Evolutionary conservation across 2,888 invertebrate genomes (phyloP).

Genomic region (Drosophila emarginata): DNA sequence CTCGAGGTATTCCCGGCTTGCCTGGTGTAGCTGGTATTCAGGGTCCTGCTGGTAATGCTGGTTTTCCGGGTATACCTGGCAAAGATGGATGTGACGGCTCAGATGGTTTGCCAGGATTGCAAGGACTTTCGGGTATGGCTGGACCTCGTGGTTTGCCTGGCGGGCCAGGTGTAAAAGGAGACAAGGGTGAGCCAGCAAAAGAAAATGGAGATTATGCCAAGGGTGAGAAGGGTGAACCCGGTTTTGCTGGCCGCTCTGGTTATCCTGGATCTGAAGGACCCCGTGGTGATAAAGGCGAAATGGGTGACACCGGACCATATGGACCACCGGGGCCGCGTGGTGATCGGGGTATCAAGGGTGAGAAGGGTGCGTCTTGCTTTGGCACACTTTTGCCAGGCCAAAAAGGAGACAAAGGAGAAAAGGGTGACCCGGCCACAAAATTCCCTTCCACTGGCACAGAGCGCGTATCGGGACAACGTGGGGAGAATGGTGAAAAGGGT

Average conservation of each 20-base stretch:
- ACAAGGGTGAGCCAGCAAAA: constrained; percentile 90
- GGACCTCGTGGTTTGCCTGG: constrained; percentile 90
- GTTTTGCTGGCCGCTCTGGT: constrained; percentile 80
- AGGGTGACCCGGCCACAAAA: constrained; percentile 82
- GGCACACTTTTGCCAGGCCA: constrained; percentile 83
- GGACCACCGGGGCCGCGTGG: constrained; percentile 89
- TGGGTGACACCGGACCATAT: constrained; percentile 79
- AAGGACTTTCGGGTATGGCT: constrained; percentile 87
- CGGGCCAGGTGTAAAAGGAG: constrained; percentile 84
- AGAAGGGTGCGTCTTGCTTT: constrained; percentile 86
- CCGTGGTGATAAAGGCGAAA: constrained; percentile 91
- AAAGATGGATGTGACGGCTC: constrained; percentile 98
- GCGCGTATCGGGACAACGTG: constrained; percentile 82
- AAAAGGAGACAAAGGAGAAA: constrained; percentile 86
- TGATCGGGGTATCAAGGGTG: constrained; percentile 87
- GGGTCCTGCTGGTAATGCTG: constrained; percentile 82
- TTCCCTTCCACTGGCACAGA: constrained; percentile 40
- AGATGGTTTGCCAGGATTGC: constrained; percentile 90
- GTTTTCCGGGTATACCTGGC: constrained; percentile 91
- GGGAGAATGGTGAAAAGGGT: constrained; percentile 85
- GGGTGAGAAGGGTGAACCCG: constrained; percentile 92
- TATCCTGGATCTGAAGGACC: constrained; percentile 78
- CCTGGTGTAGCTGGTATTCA: constrained; percentile 86
- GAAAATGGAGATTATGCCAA: constrained; percentile 85
- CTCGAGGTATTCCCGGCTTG: constrained; percentile 93